Conservation (phyloP, 1,140 invertebrate genomes). For the Heliconius congener region DNA sequence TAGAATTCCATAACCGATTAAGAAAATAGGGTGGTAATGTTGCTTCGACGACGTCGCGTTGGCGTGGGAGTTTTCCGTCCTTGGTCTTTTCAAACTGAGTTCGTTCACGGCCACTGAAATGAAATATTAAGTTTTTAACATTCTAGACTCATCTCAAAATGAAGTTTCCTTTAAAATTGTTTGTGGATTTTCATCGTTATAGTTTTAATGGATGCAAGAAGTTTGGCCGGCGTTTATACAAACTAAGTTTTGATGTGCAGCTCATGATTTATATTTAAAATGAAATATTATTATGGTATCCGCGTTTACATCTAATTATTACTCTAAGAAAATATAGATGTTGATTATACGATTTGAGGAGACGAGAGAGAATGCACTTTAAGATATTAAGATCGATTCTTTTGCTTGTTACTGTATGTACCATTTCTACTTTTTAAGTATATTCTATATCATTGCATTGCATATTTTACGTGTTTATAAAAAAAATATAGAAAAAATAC, state of each 20-base stretch:
- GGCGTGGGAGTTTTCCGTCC: slow-evolving; percentile 60
- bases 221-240: slow-evolving; percentile 6
- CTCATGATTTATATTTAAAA: neutral
- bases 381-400: too few species aligned
- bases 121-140: slow-evolving; percentile 48
- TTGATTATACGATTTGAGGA: too few species aligned
- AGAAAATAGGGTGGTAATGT: slow-evolving; percentile 48
- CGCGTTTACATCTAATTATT: neutral
- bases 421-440: too few species aligned
- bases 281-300: neutral
- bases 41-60: slow-evolving; percentile 54
- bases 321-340: too few species aligned
- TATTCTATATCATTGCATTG: too few species aligned
- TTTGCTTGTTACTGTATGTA: too few species aligned
- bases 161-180: slow-evolving; percentile 31
- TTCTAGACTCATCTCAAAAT: slow-evolving; percentile 17
- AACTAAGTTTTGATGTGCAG: neutral
- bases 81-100: slow-evolving; percentile 66
- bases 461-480: too few species aligned
- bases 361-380: too few species aligned
- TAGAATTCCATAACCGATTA: slow-evolving; percentile 56
- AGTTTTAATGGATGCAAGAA: slow-evolving; percentile 28
- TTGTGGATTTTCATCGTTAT: slow-evolving; percentile 25
- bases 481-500: slow-evolving; percentile 42
- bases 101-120: slow-evolving; percentile 73